Evolutionary conservation across 2,113 vertebrate genomes (phyloP).

Genomic region (Loxodonta africana): DNA sequence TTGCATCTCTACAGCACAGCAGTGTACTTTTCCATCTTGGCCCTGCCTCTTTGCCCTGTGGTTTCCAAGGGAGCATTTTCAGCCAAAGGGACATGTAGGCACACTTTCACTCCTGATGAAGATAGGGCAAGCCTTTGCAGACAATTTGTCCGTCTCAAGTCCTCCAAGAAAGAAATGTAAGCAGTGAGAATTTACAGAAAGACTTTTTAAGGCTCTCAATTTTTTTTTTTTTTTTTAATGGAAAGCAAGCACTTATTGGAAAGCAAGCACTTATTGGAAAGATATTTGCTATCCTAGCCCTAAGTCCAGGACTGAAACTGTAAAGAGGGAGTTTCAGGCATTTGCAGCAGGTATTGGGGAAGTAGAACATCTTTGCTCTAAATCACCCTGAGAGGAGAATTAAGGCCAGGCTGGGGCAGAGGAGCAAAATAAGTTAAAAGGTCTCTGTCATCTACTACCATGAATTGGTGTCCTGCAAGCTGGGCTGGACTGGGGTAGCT

Average conservation of each 20-base stretch:
- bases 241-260: neutral
- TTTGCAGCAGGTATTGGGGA: neutral
- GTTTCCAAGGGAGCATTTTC: neutral
- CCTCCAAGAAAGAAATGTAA: neutral
- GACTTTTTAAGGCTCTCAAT: neutral
- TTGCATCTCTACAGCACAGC: neutral
- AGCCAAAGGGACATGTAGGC: too few species aligned
- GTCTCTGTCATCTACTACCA: neutral
- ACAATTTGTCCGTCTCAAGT: too few species aligned
- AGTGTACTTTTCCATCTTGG: accelerated
- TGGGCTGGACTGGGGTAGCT: neutral
- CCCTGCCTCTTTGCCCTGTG: neutral
- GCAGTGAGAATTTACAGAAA: neutral
- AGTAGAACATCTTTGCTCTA: neutral
- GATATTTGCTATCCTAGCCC: neutral
- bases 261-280: neutral
- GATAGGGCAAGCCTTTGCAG: neutral
- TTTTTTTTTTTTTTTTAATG: too few species aligned
- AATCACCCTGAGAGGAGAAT: neutral
- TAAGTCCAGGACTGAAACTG: neutral
- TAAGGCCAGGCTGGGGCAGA: neutral
- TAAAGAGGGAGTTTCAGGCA: neutral
- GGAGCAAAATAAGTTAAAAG: too few species aligned
- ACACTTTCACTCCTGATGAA: too few species aligned
- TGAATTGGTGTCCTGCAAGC: accelerated